A percentile compares a stretch with the other conserved stretches of the same genome.
phyloP scores from a whole-genome alignment of 2,888 invertebrate genomes.

The Eupithecia subumbrata region DNA sequence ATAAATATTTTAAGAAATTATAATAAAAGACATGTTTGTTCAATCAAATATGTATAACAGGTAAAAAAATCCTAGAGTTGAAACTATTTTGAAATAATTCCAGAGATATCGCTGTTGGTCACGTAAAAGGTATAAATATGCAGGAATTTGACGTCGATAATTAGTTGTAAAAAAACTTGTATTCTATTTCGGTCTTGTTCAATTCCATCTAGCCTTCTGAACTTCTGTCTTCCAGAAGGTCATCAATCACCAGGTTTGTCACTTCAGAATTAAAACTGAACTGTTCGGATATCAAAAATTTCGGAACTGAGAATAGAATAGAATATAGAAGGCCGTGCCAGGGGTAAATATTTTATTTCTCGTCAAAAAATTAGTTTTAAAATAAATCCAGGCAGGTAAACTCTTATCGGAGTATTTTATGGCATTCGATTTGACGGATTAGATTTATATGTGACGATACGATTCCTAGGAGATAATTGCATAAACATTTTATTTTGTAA shows the following conservation, averaged over 20 bases:
- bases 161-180: too few relatives aligned
- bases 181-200: background rate
- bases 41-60: too few relatives aligned
- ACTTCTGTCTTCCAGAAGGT: background rate
- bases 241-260: background rate
- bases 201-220: background rate
- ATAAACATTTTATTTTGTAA: background rate
- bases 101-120: too few relatives aligned
- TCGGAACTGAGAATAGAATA: too few relatives aligned
- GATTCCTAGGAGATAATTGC: constrained; percentile 6
- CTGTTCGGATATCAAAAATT: background rate
- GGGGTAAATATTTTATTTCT: background rate
- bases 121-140: too few relatives aligned
- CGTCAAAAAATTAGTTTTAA: background rate
- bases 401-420: constrained; percentile 16
- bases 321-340: background rate
- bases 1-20: too few relatives aligned
- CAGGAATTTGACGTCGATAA: too few relatives aligned
- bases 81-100: too few relatives aligned
- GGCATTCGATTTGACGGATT: background rate
- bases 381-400: constrained; percentile 4
- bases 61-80: too few relatives aligned
- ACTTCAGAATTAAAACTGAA: background rate
- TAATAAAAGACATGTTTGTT: too few relatives aligned
- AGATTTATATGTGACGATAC: constrained; percentile 6